phyloP scores from a whole-genome alignment of 2,113 vertebrate species.

The Pandion haliaetus region DNA sequence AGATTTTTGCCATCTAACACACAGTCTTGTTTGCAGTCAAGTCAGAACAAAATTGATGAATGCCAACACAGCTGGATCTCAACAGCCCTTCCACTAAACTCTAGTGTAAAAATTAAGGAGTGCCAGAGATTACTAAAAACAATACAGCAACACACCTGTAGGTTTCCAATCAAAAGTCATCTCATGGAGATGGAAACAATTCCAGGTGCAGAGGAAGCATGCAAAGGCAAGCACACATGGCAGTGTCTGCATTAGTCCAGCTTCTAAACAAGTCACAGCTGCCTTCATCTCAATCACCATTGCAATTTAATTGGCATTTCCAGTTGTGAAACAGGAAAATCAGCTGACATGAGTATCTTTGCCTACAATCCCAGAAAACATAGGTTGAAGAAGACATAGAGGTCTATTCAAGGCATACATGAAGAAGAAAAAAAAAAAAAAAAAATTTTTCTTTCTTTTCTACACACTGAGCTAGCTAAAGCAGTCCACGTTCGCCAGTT shows the following conservation, averaged over 20 bases:
- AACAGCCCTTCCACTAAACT: constrained; percentile 15
- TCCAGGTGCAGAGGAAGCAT: neutral
- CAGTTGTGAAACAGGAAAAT: neutral
- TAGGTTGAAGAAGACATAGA: neutral
- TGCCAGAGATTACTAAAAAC: neutral
- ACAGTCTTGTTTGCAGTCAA: constrained; percentile 11
- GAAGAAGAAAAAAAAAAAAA: neutral
- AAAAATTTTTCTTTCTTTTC: neutral
- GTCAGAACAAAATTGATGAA: constrained; percentile 8
- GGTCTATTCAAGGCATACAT: neutral
- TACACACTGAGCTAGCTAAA: neutral
- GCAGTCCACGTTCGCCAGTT: neutral
- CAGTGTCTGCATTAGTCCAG: neutral
- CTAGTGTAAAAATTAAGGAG: neutral
- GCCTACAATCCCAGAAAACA: neutral
- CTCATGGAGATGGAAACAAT: neutral
- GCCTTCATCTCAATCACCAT: neutral
- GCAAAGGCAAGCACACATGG: neutral
- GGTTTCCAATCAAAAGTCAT: neutral
- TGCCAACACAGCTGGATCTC: constrained; percentile 52
- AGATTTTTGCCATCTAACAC: neutral
- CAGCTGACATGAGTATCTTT: neutral
- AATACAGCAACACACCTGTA: constrained; percentile 9
- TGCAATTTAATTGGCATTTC: neutral
- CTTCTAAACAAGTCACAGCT: neutral